Evolutionary conservation across 1,140 invertebrate genomes (phyloP), one percentile per base, ranked within the genome.

Genomic region (Cyclina sinensis): DNA sequence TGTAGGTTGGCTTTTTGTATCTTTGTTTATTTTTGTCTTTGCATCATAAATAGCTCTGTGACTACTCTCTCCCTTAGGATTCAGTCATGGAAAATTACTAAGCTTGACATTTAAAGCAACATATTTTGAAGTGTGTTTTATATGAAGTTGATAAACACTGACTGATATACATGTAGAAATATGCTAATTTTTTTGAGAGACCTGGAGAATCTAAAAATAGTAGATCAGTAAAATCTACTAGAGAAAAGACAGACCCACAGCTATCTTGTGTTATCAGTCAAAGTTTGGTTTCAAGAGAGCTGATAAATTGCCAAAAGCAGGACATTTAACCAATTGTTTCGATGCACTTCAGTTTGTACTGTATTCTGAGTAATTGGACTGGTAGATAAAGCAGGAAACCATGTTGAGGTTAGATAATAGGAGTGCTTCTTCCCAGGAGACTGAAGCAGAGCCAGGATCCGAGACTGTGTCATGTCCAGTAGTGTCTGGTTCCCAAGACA

Each of bases 1-100:
- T 83, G 86, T 88, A 88, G 86, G 86, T 88, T 88, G 80, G 73
- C 35, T 68, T 57, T 74, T 81, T n/a, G n/a, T 68, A 30, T 51
- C 46, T 54, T 37, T 51, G 32, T 46, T n/a, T 18, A 81, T 54
- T 79, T 79, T 59, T 32, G 30, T 18, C 14, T 62, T 51, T 30
- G n/a, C 35, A 12, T 32, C 43, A 21, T 73, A 21, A 57, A 46
- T 3, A 54, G 21, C 2, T 7, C 21, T 54, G 51, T 54, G 5
- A 54, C 2, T 54, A 54, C 2, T 18, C 51, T 43, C 43, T 43
- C 43, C 43, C 14, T 43, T n/a, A n/a, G n/a, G n/a, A n/a, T n/a
- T n/a, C n/a, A n/a, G n/a, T n/a, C n/a, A n/a, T n/a, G n/a, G n/a
- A n/a, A n/a, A n/a, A n/a, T n/a, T n/a, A n/a, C n/a, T n/a, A n/a